phyloP scores from a whole-genome alignment of 2,888 invertebrate species.

The Escarpia spicata region DNA sequence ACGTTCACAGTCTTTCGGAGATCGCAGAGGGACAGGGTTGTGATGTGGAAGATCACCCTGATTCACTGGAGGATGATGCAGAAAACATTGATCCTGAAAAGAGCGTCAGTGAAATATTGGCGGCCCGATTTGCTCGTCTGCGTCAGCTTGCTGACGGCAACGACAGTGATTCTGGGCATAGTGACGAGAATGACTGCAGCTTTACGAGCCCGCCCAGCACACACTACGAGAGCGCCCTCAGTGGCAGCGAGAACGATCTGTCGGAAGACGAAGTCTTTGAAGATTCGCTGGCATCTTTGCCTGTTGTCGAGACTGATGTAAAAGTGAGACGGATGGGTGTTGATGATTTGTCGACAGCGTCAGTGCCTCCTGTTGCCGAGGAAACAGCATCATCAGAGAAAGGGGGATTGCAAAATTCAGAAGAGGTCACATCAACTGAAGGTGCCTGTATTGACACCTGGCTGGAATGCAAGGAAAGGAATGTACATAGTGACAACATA shows the following conservation, averaged over 20 bases:
- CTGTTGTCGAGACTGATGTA: not conserved
- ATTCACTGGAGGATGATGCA: not conserved
- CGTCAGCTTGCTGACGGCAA: not conserved
- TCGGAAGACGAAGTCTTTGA: slow-evolving; percentile 31
- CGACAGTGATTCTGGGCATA: not conserved
- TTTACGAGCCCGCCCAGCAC: slow-evolving; percentile 7
- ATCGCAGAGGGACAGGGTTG: not conserved
- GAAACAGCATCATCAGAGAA: not conserved
- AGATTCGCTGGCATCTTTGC: slow-evolving; percentile 29
- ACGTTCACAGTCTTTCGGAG: not conserved
- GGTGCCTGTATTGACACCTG: not conserved
- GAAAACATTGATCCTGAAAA: not conserved
- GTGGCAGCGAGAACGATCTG: slow-evolving; percentile 21
- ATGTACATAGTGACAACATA: not conserved
- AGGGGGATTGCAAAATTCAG: not conserved
- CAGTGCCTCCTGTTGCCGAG: not conserved
- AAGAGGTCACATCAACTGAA: not conserved
- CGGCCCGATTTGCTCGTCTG: not conserved
- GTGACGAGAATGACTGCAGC: slow-evolving; percentile 18
- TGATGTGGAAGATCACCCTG: not conserved
- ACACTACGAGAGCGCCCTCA: slow-evolving; percentile 29
- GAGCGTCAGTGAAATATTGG: not conserved
- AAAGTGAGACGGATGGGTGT: not conserved
- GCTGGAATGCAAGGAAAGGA: not conserved
- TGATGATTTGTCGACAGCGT: not conserved